phyloP scores from a whole-genome alignment of 2,888 invertebrate genomes.

The Germaria angustata region DNA sequence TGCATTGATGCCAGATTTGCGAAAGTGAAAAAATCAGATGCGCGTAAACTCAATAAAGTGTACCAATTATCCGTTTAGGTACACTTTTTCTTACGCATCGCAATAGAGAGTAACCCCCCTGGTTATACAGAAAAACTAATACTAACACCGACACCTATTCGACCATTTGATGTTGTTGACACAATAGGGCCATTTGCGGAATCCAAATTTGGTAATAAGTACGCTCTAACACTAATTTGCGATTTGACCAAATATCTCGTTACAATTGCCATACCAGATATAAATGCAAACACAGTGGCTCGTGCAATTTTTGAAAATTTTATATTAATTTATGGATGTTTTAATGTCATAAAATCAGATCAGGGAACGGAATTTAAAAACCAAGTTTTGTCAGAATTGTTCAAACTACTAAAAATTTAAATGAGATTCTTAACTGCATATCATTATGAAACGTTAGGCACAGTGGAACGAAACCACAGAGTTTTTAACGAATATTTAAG shows the following conservation, averaged over 20 bases:
- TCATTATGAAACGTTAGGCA: slow-evolving; percentile 35
- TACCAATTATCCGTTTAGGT: too few relatives aligned
- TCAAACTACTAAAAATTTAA: slow-evolving; percentile 9
- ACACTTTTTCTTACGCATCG: too few relatives aligned
- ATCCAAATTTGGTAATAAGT: slow-evolving; percentile 54
- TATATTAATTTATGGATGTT: slow-evolving; percentile 20
- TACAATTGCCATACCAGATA: slow-evolving; percentile 62
- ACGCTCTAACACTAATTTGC: slow-evolving; percentile 51
- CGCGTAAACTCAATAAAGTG: too few relatives aligned
- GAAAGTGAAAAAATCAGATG: too few relatives aligned
- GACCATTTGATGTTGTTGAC: slow-evolving; percentile 33
- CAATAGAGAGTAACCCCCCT: too few relatives aligned
- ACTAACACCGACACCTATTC: too few relatives aligned
- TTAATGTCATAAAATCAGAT: slow-evolving; percentile 14
- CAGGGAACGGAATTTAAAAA: slow-evolving; percentile 30
- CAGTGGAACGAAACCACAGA: slow-evolving; percentile 26
- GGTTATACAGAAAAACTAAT: not conserved
- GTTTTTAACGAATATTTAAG: slow-evolving; percentile 36
- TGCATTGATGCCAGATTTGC: too few relatives aligned
- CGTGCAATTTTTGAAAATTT: slow-evolving; percentile 16
- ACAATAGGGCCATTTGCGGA: slow-evolving; percentile 66
- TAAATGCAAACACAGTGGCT: slow-evolving; percentile 62
- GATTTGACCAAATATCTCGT: slow-evolving; percentile 67
- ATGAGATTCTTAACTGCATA: slow-evolving; percentile 26
- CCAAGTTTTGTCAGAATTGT: slow-evolving; percentile 18